These are phyloP conservation scores for Melanotaenia trifasciata DNA, from an alignment of 2,797 vertebrate genomes.

Conservation along the genomic window DNA sequence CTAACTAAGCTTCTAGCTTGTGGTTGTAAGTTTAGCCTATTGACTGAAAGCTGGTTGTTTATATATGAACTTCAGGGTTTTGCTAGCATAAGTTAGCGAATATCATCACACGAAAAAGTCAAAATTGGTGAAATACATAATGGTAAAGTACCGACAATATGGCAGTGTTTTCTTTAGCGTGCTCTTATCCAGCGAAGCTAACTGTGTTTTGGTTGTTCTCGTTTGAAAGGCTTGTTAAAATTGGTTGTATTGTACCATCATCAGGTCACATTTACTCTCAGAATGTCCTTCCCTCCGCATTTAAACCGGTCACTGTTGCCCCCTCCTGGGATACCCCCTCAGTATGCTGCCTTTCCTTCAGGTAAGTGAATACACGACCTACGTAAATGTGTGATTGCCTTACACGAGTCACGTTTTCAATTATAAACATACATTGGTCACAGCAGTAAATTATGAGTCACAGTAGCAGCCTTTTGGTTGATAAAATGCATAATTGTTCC, in stretches of 20 bases:
- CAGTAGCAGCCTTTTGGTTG: neutral
- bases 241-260: neutral
- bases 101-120: neutral
- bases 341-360: constrained; percentile 95
- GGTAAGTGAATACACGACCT: constrained; percentile 75
- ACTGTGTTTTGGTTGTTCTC: neutral
- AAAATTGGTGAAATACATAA: neutral
- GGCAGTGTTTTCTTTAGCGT: neutral
- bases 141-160: neutral
- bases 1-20: constrained; percentile 11
- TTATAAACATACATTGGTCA: neutral
- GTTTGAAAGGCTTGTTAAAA: neutral
- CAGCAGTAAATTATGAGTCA: neutral
- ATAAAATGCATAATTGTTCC: no score
- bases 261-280: constrained; percentile 64
- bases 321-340: constrained; percentile 95
- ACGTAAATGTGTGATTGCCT: neutral
- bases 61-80: fast-evolving
- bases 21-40: neutral
- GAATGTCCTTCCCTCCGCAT: constrained; percentile 98
- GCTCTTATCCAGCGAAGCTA: neutral
- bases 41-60: neutral
- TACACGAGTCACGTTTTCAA: neutral
- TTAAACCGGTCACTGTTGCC: constrained; percentile 97
- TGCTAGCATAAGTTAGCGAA: neutral